A percentile compares a stretch with the other conserved stretches of the same genome.
These are phyloP conservation scores for Volucella inflata DNA, from an alignment of 2,888 invertebrate genomes.

Conservation along the genomic window DNA sequence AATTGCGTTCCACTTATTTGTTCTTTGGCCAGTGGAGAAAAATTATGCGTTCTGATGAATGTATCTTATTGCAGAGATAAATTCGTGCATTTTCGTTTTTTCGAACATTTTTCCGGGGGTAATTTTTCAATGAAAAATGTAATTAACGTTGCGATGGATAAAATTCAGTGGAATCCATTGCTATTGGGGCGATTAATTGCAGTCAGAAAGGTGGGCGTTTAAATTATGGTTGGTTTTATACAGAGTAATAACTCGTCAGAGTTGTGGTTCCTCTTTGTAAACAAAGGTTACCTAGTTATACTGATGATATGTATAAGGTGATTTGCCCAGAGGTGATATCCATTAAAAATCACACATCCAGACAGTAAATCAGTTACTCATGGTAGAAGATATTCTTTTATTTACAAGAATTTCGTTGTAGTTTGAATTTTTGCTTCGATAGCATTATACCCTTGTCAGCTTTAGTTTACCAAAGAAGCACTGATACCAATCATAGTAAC, in stretches of 20 bases:
- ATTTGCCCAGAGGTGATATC: background rate
- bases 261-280: conserved; percentile 8
- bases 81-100: conserved; percentile 21
- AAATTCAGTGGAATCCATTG: conserved; percentile 40
- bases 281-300: too few relatives aligned
- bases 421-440: too few relatives aligned
- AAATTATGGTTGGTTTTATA: conserved; percentile 49
- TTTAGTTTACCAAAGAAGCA: too few relatives aligned
- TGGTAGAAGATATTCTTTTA: too few relatives aligned
- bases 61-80: conserved; percentile 8
- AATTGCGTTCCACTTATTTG: conserved; percentile 68
- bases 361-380: too few relatives aligned
- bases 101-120: conserved; percentile 20
- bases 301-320: background rate
- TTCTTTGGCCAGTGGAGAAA: conserved; percentile 10
- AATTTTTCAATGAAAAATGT: conserved; percentile 66
- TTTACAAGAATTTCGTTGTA: too few relatives aligned
- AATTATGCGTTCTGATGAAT: conserved; percentile 4
- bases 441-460: too few relatives aligned
- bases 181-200: conserved; percentile 64
- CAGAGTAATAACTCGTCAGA: conserved; percentile 15
- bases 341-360: background rate
- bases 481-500: too few relatives aligned
- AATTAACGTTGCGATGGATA: conserved; percentile 60
- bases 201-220: conserved; percentile 36